Conservation (phyloP, 2,113 vertebrate genomes). For the Sturnus vulgaris region DNA sequence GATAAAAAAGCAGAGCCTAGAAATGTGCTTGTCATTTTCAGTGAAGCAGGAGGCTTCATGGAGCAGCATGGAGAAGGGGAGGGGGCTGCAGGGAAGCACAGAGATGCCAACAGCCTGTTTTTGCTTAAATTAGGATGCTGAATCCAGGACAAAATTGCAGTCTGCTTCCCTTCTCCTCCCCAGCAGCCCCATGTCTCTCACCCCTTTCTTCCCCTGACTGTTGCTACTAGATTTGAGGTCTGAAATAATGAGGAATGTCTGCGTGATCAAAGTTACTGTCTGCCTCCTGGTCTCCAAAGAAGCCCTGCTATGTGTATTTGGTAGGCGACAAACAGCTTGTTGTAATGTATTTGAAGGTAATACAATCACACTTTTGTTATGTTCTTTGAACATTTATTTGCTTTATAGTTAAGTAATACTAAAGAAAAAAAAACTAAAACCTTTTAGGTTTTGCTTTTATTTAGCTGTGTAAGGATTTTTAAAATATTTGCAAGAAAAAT, state of each 20-base stretch:
- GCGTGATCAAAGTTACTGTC: constrained; percentile 57
- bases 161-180: constrained; percentile 34
- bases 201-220: constrained; percentile 36
- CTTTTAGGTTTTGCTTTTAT: not conserved
- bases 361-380: not conserved
- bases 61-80: not conserved
- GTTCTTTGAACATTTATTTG: constrained; percentile 17
- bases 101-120: constrained; percentile 23
- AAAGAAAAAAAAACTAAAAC: not conserved
- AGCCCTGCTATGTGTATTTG: constrained; percentile 22
- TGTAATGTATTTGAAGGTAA: constrained; percentile 48
- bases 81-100: constrained; percentile 18
- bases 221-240: constrained; percentile 60
- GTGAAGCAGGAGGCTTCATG: constrained; percentile 32
- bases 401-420: constrained; percentile 19
- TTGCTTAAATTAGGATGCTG: constrained; percentile 50
- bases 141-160: constrained; percentile 42
- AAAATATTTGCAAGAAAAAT: not conserved
- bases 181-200: constrained; percentile 33
- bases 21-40: constrained; percentile 60
- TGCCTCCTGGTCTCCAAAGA: constrained; percentile 46
- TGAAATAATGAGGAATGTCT: constrained; percentile 65
- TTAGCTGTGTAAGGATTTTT: not conserved
- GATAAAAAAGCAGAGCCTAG: constrained; percentile 72
- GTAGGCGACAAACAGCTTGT: constrained; percentile 32